Conservation (phyloP, 2,113 vertebrate genomes). For the Chlorodrepanis virens region DNA sequence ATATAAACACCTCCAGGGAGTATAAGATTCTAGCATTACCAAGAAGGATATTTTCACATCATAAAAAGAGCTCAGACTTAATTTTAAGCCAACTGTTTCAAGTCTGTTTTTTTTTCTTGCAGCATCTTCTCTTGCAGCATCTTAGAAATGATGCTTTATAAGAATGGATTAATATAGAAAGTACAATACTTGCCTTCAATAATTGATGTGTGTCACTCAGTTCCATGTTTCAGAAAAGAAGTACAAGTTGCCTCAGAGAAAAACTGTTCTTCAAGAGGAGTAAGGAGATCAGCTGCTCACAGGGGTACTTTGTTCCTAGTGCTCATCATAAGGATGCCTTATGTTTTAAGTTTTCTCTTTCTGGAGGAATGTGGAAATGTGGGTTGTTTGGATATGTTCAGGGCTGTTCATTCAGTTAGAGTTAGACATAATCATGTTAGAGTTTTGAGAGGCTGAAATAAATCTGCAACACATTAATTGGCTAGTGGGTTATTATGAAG, state of each 20-base stretch:
- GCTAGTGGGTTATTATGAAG: background rate
- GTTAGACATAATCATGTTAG: background rate
- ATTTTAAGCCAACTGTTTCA: background rate
- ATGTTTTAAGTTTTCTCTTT: background rate
- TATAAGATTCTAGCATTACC: conserved; percentile 4
- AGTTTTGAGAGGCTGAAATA: background rate
- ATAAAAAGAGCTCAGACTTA: conserved; percentile 55
- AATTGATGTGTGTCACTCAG: background rate
- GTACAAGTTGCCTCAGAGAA: background rate
- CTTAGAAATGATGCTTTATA: background rate
- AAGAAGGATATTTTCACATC: conserved; percentile 56
- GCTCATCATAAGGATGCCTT: background rate
- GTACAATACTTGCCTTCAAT: background rate
- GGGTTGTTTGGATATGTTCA: background rate
- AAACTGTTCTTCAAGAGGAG: background rate
- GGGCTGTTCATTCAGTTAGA: background rate
- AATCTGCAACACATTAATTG: background rate
- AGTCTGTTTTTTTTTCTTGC: background rate
- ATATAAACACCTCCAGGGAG: background rate
- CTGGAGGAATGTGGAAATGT: background rate
- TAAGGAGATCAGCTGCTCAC: background rate
- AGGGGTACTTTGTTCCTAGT: background rate
- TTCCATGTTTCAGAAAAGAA: background rate
- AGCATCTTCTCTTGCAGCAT: background rate
- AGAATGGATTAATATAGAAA: background rate